A percentile compares a stretch with the other conserved stretches of the same genome.
Evolutionary conservation across 2,113 vertebrate species (phyloP).

Genomic region (Campylomormyrus numenius): DNA sequence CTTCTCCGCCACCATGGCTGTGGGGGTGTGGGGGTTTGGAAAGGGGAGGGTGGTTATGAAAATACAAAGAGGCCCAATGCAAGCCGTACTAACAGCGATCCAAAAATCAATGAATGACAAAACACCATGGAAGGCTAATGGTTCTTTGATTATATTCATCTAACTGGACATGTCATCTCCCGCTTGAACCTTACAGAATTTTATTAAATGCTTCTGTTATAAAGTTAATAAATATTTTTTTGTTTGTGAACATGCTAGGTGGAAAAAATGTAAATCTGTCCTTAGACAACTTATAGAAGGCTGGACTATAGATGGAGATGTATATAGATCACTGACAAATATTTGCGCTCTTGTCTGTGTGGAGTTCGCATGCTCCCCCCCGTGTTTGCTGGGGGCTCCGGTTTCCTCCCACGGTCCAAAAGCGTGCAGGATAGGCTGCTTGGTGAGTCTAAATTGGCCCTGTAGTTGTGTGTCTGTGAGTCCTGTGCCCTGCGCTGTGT

Average conservation of each 20-base stretch:
- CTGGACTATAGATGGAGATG: neutral
- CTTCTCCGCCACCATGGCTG: conserved; percentile 85
- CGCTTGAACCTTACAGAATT: neutral
- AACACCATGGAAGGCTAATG: neutral
- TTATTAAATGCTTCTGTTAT: neutral
- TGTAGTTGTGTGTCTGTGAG: no score
- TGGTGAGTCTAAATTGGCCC: no score
- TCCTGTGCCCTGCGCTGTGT: no score
- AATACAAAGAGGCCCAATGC: neutral
- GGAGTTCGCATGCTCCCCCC: no score
- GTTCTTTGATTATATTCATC: neutral
- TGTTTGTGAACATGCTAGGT: neutral
- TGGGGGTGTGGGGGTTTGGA: neutral
- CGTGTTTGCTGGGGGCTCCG: no score
- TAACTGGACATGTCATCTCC: neutral
- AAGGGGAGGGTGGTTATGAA: no score
- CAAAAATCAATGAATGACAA: neutral
- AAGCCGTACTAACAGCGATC: neutral
- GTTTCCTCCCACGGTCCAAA: no score
- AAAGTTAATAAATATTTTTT: neutral
- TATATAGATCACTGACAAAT: neutral
- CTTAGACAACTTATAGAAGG: neutral
- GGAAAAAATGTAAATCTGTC: neutral
- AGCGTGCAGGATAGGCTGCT: no score
- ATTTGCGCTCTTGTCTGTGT: neutral